These are phyloP conservation scores for Electrophaes corylata DNA, from an alignment of 2,888 invertebrate species.

Conservation along the genomic window DNA sequence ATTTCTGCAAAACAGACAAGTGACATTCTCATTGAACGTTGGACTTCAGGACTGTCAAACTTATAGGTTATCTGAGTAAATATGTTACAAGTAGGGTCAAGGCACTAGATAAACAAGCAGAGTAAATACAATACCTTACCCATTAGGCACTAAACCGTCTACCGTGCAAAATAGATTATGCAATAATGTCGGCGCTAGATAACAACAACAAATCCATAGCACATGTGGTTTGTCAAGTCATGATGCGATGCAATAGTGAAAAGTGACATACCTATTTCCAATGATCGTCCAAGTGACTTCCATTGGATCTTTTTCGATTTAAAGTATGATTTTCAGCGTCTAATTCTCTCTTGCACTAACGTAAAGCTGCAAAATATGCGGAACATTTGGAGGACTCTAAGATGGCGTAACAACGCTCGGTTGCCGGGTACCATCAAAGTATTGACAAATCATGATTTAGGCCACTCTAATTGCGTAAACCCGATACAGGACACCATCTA, in stretches of 20 bases:
- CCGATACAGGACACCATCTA: constrained; percentile 70
- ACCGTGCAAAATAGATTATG: constrained; percentile 66
- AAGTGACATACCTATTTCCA: constrained; percentile 76
- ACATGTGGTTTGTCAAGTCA: constrained; percentile 80
- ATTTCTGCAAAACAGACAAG: constrained; percentile 56
- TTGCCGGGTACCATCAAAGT: constrained; percentile 80
- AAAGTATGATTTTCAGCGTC: constrained; percentile 70
- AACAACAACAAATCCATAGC: constrained; percentile 77
- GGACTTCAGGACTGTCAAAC: constrained; percentile 74
- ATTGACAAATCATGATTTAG: constrained; percentile 81
- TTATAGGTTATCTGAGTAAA: constrained; percentile 72
- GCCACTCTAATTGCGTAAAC: constrained; percentile 63
- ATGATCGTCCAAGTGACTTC: constrained; percentile 64
- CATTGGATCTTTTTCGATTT: constrained; percentile 61
- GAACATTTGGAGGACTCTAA: constrained; percentile 80
- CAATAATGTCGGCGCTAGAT: constrained; percentile 63
- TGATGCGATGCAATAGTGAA: constrained; percentile 75
- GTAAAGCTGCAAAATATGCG: constrained; percentile 77
- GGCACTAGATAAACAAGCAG: constrained; percentile 49
- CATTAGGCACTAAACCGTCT: constrained; percentile 50
- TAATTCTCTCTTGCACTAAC: constrained; percentile 64
- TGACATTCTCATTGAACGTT: constrained; percentile 72
- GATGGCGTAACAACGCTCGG: constrained; percentile 84
- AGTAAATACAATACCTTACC: constrained; percentile 41
- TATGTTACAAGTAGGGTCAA: constrained; percentile 42